Evolutionary conservation across 2,113 vertebrate species (phyloP).

Genomic region (Amblyopsis rosae): DNA sequence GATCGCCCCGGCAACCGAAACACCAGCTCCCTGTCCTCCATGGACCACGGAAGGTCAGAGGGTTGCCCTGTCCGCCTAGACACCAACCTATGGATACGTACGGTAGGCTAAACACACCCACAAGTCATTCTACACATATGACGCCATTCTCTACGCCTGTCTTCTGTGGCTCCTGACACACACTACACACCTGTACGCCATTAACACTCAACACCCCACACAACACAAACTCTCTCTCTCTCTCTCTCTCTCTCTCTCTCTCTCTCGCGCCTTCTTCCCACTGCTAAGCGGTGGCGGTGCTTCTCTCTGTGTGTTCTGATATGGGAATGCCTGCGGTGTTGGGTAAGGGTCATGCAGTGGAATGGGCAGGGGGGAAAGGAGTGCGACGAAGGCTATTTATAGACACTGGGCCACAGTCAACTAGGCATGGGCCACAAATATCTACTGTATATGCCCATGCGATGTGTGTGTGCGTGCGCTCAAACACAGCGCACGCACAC

Average conservation of each 20-base stretch:
- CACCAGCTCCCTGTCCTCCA: constrained; percentile 67
- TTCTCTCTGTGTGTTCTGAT: constrained; percentile 67
- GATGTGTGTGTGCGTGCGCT: background rate
- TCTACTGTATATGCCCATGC: background rate
- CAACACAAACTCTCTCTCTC: constrained; percentile 1
- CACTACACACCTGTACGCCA: background rate
- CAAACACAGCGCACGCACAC: constrained; percentile 5
- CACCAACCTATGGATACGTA: background rate
- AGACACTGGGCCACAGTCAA: constrained; percentile 72
- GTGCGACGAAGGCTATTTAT: constrained; percentile 76
- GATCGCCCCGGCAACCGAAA: constrained; percentile 61
- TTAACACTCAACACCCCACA: too few species aligned
- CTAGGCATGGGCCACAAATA: constrained; percentile 52
- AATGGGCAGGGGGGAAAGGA: constrained; percentile 45
- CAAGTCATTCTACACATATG: background rate
- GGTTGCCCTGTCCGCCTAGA: background rate
- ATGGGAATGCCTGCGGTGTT: constrained; percentile 73
- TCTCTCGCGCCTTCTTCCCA: constrained; percentile 29
- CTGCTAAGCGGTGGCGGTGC: constrained; percentile 22
- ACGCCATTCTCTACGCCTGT: background rate
- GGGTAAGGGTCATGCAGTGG: constrained; percentile 63
- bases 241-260: constrained; percentile 11
- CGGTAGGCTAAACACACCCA: background rate
- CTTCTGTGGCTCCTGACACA: background rate
- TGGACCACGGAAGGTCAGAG: constrained; percentile 5